Base-by-base conservation (phyloP, 2,113 vertebrate genomes). In the Dermatemys mawii region DNA sequence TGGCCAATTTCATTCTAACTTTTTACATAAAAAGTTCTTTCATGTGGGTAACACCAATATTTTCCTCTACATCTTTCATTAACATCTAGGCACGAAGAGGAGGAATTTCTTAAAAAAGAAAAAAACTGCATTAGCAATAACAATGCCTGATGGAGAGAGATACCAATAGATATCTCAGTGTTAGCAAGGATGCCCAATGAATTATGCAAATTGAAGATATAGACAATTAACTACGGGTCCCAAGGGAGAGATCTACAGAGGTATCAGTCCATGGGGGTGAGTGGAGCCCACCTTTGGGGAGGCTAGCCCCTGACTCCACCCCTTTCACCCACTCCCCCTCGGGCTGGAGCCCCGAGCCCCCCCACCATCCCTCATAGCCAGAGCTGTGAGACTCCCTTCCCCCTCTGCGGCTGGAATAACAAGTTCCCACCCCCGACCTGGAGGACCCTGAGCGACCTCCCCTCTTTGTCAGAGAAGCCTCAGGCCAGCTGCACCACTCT, bases 131-230 rank as follows among this genome's bases (percentile, higher is more conserved):
- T 73, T 6, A 48, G 5, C 32, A 13, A 24, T 4, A 76, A 6
- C 22, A 32, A 50, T 0, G 0, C 10, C 22, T 0, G 0, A 38
- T 80, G 78, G 6, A 27, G 17, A 22, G 1, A 75, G 93, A 54
- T 49, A 75, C 24, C 41, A 6, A 87, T 81, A 12, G 8, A 2
- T 5, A 11, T 0, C 1, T 5, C 51, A 12, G 19, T 4, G 4
- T 57, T 16, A 17, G 44, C 92, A 87, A 78, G 29, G 17, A 22
- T 38, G 75, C 8, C 10, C 27, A 41, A 55, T 51, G 3, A 85
- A 75, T 8, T 0, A 35, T 24, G 32, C 35, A 60, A 60, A 60
- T 32, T 60, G 70, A 81, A 87, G 48, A 27, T 26, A 78, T 83
- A 93, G 53, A 1, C 5, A 26, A 53, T 51, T 44, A 29, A 55